phyloP scores from a whole-genome alignment of 2,113 vertebrate species.

The Loxodonta africana region DNA sequence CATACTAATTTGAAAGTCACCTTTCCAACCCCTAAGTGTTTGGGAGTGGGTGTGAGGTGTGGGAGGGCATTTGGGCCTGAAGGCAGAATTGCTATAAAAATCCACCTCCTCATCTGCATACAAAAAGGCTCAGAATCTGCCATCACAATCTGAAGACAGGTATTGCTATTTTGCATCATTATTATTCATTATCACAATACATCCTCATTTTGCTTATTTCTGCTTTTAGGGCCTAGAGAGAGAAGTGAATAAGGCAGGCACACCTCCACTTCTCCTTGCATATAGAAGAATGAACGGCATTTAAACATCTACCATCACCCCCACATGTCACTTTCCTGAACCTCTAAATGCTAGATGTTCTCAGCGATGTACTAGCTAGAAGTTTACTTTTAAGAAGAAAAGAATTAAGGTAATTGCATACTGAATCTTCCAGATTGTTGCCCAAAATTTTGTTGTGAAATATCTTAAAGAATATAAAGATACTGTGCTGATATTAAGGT shows the following conservation, averaged over 20 bases:
- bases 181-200: constrained; percentile 62
- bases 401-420: not conserved
- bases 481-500: not conserved
- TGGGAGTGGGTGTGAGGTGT: constrained; percentile 28
- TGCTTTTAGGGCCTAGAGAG: constrained; percentile 50
- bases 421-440: not conserved
- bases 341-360: constrained; percentile 50
- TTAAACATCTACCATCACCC: constrained; percentile 40
- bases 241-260: constrained; percentile 59
- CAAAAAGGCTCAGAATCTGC: constrained; percentile 54
- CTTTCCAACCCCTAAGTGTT: not conserved
- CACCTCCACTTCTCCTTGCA: constrained; percentile 59
- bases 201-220: constrained; percentile 63
- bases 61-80: constrained; percentile 33
- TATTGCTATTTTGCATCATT: constrained; percentile 55
- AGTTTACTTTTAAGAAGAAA: constrained; percentile 19
- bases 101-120: constrained; percentile 45
- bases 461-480: constrained; percentile 15
- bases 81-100: constrained; percentile 65
- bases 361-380: constrained; percentile 51
- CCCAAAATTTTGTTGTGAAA: constrained; percentile 34
- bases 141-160: not conserved
- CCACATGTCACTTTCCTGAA: constrained; percentile 57
- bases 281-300: constrained; percentile 25
- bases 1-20: constrained; percentile 57